Evolutionary conservation across 1,140 invertebrate genomes (phyloP), one percentile per base, ranked within the genome.

Genomic region (Adoxophyes honmai): DNA sequence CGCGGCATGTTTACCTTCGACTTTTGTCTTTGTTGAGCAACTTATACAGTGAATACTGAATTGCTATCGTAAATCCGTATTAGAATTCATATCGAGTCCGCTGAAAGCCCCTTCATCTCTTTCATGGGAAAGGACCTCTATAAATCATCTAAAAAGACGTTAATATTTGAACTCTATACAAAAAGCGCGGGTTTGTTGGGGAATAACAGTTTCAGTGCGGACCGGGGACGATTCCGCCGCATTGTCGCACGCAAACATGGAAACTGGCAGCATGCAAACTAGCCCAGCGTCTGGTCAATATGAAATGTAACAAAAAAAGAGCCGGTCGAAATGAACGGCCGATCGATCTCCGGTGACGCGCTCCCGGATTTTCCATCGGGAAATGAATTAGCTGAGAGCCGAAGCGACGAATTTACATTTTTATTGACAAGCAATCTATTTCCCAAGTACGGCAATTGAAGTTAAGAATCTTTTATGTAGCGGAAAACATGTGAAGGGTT

Each of bases 361-460:
- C 73, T 77, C 60, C 70, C 73, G 75, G 81, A 83, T 85, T 85
- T 86, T 84, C 84, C 81, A 86, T 74, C 74, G 81, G 81, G 76
- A 81, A 86, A 88, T 86, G 83, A 88, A 88, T 88, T 88, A 88
- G 85, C 81, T 71, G 75, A 72, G 76, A 85, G 77, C 78, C 78
- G 79, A 78, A 78, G 76, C 69, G 73, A 60, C 64, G 77, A 86
- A 88, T 88, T 88, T 88, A 88, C 85, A 88, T 88, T 88, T 88
- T 88, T 88, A 88, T 88, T 88, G 82, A 88, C 82, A 86, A 81
- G 66, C 81, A 76, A 82, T 85, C 81, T 85, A 82, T 87, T 87
- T 80, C 74, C 81, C 71, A 75, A 76, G 67, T 71, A 77, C 78
- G 74, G 71, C 78, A 73, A 78, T 78, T 69, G 70, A 62, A 75